Evolutionary conservation across 2,113 vertebrate genomes (phyloP), one percentile per base, ranked within the genome.

Genomic region (Microcebus tavaratra): DNA sequence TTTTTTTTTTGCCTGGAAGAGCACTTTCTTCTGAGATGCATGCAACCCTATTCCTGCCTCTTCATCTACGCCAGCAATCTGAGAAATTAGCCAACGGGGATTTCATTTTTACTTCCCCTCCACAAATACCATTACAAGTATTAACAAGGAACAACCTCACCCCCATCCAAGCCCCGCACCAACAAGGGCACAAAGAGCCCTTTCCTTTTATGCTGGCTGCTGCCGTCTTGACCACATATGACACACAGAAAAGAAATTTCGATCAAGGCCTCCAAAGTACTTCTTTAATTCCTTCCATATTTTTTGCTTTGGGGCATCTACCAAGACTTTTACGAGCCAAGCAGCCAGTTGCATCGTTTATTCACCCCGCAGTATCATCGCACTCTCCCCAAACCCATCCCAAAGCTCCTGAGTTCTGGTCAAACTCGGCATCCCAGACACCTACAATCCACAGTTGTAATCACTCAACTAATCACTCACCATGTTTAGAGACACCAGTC

Each of bases 271-370:
- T 96, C 96, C 68, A 91, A 95, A 97, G 97, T 72, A 63, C 23
- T 3, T 72, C 88, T 94, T 94, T 98, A 95, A 97, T 95, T 93
- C 87, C 31, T 96, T 97, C 94, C 95, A 94, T 79, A 95, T 93
- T 95, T 88, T 63, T 97, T 78, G 14, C 93, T 94, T 94, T 95
- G 92, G 97, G 96, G 79, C 31, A 4, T 93, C 94, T 96, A 90
- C 23, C 8, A 87, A 91, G 90, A 72, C 48, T 68, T 98, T 94
- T 91, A 94, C 59, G 97, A 90, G 36, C 0, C 0, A 88, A n/a
- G 3, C 73, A 75, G 45, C 20, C 36, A 75, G 92, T 2, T 53
- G 68, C 76, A 68, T 89, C 50, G 14, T 91, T 90, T 78, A 68
- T 67, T 93, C 34, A 23, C 57, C 78, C 79, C 79, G 55, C 7